These are phyloP conservation scores for Chloromyia formosa DNA, from an alignment of 2,888 invertebrate genomes.

Conservation along the genomic window DNA sequence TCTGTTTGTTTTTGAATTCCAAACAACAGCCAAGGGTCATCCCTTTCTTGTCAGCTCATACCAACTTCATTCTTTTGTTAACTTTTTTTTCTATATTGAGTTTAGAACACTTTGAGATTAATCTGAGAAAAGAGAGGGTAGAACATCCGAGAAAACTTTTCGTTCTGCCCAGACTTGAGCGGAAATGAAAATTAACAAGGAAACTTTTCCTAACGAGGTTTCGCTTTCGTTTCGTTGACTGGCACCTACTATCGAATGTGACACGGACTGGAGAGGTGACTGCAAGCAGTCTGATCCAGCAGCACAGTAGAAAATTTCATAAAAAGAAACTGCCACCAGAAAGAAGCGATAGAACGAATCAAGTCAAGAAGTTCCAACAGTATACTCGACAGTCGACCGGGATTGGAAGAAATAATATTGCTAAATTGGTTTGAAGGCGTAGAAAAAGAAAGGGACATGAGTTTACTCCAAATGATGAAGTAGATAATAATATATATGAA, in stretches of 20 bases:
- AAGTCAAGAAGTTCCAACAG: not conserved
- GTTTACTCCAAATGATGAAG: constrained; percentile 7
- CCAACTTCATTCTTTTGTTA: no score
- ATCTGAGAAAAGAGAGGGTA: not conserved
- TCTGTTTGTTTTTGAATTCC: not conserved
- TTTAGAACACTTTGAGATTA: no score
- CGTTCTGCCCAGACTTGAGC: not conserved
- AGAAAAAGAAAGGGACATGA: constrained; percentile 3
- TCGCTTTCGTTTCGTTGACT: constrained; percentile 28
- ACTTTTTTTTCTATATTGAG: not conserved
- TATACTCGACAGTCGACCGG: not conserved
- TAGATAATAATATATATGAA: constrained; percentile 24
- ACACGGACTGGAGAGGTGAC: not conserved
- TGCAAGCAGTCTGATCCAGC: not conserved
- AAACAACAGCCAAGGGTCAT: not conserved
- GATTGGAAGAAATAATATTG: constrained; percentile 16
- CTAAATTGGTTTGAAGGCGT: constrained; percentile 27
- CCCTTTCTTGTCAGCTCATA: not conserved
- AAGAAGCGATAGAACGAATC: not conserved
- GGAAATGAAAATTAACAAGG: constrained; percentile 34
- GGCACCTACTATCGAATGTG: constrained; percentile 18
- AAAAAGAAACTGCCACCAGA: not conserved
- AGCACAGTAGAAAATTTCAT: not conserved
- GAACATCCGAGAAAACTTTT: not conserved
- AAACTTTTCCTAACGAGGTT: constrained; percentile 40